These are phyloP conservation scores for Ranitomeya imitator DNA, from an alignment of 2,113 vertebrate genomes.

Conservation along the genomic window DNA sequence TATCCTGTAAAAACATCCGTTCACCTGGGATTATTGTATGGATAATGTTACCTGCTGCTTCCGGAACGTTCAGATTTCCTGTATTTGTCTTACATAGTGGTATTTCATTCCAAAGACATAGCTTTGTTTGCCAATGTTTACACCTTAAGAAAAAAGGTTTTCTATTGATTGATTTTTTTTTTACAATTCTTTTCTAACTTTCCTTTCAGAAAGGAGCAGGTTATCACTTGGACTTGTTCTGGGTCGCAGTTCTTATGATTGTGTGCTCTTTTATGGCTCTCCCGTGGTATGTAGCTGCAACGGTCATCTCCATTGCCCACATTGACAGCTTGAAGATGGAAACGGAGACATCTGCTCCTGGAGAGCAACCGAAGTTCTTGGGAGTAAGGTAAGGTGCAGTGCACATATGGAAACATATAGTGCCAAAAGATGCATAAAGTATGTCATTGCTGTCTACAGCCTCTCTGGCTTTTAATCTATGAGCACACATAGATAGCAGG, in stretches of 20 bases:
- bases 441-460: not conserved
- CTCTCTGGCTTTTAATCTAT: too few species aligned
- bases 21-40: conserved; percentile 16
- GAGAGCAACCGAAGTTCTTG: conserved; percentile 96
- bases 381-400: conserved; percentile 87
- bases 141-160: not conserved
- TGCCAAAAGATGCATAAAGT: not conserved
- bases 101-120: not conserved
- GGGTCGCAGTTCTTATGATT: conserved; percentile 89
- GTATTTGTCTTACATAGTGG: conserved; percentile 7
- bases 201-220: conserved; percentile 91
- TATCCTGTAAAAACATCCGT: not conserved
- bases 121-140: not conserved
- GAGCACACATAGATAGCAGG: not conserved
- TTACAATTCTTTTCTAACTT: conserved; percentile 10
- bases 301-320: conserved; percentile 97
- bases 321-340: conserved; percentile 99
- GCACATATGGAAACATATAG: not conserved
- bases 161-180: not conserved
- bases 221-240: conserved; percentile 95
- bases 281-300: conserved; percentile 97
- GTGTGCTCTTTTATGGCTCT: conserved; percentile 96
- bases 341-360: conserved; percentile 94
- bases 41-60: conserved; percentile 29
- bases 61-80: conserved; percentile 19